phyloP scores from a whole-genome alignment of 2,888 invertebrate species.

The Rhimphoctona megacephalus region DNA sequence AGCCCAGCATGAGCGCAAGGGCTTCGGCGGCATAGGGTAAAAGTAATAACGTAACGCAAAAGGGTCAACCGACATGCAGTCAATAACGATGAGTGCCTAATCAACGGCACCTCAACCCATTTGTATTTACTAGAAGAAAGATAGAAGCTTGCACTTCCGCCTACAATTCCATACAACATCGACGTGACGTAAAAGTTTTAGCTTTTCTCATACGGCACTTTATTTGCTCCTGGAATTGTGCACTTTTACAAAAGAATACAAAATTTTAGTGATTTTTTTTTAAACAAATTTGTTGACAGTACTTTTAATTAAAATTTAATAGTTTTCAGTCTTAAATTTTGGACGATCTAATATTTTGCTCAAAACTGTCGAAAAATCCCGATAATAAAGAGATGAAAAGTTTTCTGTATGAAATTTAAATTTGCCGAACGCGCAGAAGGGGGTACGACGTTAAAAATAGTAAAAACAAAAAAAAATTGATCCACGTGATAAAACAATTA shows the following conservation, averaged over 20 bases:
- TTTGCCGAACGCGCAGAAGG: too few species aligned
- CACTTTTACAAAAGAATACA: not conserved
- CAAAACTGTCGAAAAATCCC: too few species aligned
- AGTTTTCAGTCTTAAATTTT: too few species aligned
- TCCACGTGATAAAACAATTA: not conserved
- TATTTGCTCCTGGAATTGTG: too few species aligned
- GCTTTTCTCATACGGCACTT: not conserved
- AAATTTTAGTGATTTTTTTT: not conserved
- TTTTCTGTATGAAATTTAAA: too few species aligned
- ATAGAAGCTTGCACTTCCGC: slow-evolving; percentile 4
- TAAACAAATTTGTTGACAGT: not conserved
- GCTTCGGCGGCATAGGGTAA: slow-evolving; percentile 25
- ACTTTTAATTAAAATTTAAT: too few species aligned
- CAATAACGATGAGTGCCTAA: not conserved
- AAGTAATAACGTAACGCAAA: slow-evolving; percentile 33
- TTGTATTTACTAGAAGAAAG: not conserved
- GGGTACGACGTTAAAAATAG: not conserved
- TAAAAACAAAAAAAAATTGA: not conserved
- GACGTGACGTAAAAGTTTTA: not conserved
- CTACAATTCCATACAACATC: not conserved
- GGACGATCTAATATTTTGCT: too few species aligned
- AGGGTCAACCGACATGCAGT: slow-evolving; percentile 39
- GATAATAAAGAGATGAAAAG: too few species aligned
- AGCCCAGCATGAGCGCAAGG: not conserved
- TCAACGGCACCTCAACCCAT: not conserved